These are phyloP conservation scores for Rhabdomys dilectus DNA, from an alignment of 2,113 vertebrate species.

Conservation along the genomic window DNA sequence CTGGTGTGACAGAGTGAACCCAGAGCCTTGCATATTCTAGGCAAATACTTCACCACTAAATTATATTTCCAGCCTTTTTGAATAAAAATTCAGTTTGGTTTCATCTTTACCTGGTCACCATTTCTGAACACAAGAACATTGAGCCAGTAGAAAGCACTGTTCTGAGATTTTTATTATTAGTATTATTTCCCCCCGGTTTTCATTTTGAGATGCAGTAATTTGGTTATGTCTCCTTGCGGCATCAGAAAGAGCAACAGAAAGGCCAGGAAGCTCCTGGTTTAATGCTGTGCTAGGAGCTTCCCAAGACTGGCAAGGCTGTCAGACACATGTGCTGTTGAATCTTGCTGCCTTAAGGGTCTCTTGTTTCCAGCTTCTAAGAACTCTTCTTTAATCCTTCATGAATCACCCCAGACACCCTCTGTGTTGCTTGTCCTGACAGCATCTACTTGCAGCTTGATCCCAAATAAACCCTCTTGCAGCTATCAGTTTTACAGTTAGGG, in stretches of 20 bases:
- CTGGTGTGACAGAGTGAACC: background rate
- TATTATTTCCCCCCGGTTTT: slow-evolving; percentile 15
- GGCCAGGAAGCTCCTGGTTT: background rate
- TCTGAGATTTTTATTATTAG: background rate
- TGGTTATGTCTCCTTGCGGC: background rate
- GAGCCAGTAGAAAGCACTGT: background rate
- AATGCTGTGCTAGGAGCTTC: background rate
- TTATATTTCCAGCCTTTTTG: background rate
- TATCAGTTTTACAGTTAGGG: background rate
- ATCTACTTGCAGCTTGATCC: background rate
- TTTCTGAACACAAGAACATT: background rate
- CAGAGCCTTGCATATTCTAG: background rate
- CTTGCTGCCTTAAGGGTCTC: no score
- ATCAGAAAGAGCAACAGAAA: background rate
- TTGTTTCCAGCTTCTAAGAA: background rate
- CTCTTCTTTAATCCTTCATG: background rate
- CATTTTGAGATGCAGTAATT: background rate
- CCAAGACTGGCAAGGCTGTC: background rate
- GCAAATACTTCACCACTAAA: background rate
- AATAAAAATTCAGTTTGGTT: background rate
- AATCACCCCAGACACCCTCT: background rate
- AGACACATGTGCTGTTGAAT: background rate
- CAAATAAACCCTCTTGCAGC: background rate
- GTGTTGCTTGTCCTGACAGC: background rate
- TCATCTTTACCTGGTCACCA: slow-evolving; percentile 7